Conservation (phyloP, 1,140 invertebrate genomes). For the Megalonaias nervosa region DNA sequence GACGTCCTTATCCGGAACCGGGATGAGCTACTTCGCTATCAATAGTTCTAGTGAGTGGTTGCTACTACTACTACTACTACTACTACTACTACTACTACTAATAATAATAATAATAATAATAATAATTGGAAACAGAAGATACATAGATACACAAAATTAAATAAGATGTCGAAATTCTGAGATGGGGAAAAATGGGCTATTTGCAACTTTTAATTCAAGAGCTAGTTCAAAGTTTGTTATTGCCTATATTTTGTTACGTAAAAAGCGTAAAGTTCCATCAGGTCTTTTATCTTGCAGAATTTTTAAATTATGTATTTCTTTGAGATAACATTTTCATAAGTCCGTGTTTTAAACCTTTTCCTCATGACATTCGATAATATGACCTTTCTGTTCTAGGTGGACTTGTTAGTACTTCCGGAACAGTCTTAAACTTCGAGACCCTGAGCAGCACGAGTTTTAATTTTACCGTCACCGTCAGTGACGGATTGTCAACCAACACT, state of each 20-base stretch:
- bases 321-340: not conserved
- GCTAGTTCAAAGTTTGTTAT: too few species aligned
- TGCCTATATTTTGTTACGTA: too few species aligned
- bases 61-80: not conserved
- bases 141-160: too few species aligned
- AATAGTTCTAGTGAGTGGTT: not conserved
- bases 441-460: conserved; percentile 11
- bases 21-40: conserved; percentile 17
- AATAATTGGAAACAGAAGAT: too few species aligned
- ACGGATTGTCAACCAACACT: conserved; percentile 14
- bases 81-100: too few species aligned
- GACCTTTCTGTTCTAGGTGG: not conserved
- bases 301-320: not conserved
- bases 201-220: too few species aligned
- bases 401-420: conserved; percentile 5
- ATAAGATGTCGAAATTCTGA: too few species aligned
- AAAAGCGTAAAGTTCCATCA: too few species aligned
- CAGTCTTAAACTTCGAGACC: conserved; percentile 8
- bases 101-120: too few species aligned
- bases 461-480: conserved; percentile 8
- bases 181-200: too few species aligned
- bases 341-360: too few species aligned
- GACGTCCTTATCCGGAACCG: conserved; percentile 5
- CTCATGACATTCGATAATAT: too few species aligned
- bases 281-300: not conserved